A percentile compares a stretch with the other conserved stretches of the same genome.
Evolutionary conservation across 2,888 invertebrate genomes (phyloP).

Genomic region (Drosophila nigricruria): DNA sequence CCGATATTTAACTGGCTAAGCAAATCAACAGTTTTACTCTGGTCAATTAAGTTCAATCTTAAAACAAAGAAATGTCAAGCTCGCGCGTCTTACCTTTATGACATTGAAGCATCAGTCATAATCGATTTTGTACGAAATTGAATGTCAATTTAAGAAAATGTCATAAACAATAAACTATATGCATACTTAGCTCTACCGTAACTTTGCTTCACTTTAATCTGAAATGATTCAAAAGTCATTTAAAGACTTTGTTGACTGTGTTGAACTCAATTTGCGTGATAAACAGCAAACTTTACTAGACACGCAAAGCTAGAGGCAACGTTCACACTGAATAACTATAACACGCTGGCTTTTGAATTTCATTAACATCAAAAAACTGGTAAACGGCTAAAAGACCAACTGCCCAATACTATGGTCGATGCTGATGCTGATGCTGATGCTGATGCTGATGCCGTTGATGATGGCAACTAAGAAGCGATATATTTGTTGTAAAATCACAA

Average conservation of each 20-base stretch:
- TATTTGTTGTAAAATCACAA: constrained; percentile 3
- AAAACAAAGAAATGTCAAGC: not conserved
- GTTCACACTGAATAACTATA: constrained; percentile 19
- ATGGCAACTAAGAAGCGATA: constrained; percentile 8
- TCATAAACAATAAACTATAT: not conserved
- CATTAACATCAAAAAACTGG: constrained; percentile 79
- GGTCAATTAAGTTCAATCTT: not conserved
- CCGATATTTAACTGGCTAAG: not conserved
- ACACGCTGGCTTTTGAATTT: constrained; percentile 65
- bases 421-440: constrained; percentile 12
- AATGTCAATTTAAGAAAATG: not conserved
- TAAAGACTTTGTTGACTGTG: constrained; percentile 6
- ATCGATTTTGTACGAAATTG: not conserved
- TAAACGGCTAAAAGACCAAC: constrained; percentile 34
- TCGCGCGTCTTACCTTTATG: not conserved
- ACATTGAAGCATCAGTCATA: not conserved
- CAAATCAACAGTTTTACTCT: not conserved
- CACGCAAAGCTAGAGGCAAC: constrained; percentile 28
- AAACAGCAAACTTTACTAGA: constrained; percentile 51
- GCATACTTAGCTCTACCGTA: not conserved
- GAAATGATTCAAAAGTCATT: constrained; percentile 4
- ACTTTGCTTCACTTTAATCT: not conserved
- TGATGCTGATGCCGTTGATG: constrained; percentile 11
- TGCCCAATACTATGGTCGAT: constrained; percentile 18
- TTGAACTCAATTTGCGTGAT: constrained; percentile 30